These are phyloP conservation scores for Andrena haemorrhoa DNA, from an alignment of 2,888 invertebrate species.

Conservation along the genomic window DNA sequence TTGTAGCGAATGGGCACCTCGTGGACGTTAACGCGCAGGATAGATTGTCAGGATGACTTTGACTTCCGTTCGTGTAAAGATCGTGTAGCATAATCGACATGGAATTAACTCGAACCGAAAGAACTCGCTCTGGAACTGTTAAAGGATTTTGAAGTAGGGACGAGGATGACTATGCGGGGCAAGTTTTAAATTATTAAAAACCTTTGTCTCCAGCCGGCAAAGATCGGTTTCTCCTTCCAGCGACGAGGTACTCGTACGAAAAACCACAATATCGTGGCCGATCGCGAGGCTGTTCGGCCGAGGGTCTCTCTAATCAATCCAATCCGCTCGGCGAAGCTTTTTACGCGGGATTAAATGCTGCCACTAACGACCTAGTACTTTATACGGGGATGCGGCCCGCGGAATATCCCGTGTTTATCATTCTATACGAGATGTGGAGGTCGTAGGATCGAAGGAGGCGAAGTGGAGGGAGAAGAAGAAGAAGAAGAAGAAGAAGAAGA, in stretches of 20 bases:
- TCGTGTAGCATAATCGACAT: no score
- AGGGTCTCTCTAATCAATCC: slow-evolving; percentile 60
- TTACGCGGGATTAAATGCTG: slow-evolving; percentile 63
- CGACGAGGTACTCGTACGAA: slow-evolving; percentile 29
- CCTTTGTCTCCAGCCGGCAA: background rate
- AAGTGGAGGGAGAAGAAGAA: slow-evolving; percentile 53
- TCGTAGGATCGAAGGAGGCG: slow-evolving; percentile 63
- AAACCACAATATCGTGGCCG: slow-evolving; percentile 31
- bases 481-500: slow-evolving; percentile 46
- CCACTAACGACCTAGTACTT: slow-evolving; percentile 66
- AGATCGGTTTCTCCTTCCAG: background rate
- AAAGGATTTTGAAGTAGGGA: no score
- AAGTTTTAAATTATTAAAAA: no score
- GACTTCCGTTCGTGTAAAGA: background rate
- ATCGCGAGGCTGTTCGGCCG: slow-evolving; percentile 23
- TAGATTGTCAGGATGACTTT: background rate
- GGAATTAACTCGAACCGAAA: no score
- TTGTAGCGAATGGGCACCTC: background rate
- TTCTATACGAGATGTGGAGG: slow-evolving; percentile 63
- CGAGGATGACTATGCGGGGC: no score
- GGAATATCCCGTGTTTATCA: slow-evolving; percentile 72
- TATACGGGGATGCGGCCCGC: slow-evolving; percentile 59
- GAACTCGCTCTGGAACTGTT: no score
- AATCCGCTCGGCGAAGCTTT: slow-evolving; percentile 55
- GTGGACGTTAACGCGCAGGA: background rate